These are phyloP conservation scores for Myotis davidii DNA, from an alignment of 2,113 vertebrate species.

Conservation along the genomic window DNA sequence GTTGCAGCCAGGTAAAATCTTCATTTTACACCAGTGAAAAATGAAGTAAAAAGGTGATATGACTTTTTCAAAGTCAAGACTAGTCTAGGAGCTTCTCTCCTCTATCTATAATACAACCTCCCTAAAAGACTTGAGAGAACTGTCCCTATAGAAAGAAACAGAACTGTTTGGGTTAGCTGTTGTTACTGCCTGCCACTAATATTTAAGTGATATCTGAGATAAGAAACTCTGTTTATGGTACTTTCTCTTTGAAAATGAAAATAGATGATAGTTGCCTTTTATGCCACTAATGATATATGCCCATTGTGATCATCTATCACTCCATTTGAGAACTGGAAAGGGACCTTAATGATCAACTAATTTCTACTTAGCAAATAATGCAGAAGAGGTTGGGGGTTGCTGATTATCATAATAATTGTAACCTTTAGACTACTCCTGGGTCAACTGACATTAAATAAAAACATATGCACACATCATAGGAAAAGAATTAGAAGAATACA, in stretches of 20 bases:
- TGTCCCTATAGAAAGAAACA: not conserved
- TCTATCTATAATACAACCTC: not conserved
- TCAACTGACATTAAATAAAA: conserved; percentile 31
- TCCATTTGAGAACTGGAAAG: not conserved
- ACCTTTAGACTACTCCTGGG: not conserved
- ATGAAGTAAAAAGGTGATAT: not conserved
- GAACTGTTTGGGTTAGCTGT: not conserved
- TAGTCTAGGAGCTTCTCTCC: not conserved
- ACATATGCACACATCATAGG: not conserved
- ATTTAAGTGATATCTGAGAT: conserved; percentile 4
- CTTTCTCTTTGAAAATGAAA: conserved; percentile 50
- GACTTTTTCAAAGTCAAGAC: not conserved
- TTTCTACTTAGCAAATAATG: not conserved
- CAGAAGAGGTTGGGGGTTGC: not conserved
- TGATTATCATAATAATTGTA: not conserved
- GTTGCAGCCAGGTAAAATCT: not conserved
- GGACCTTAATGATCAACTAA: not conserved
- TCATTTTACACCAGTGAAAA: not conserved
- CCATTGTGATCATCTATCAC: not conserved
- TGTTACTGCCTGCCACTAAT: not conserved
- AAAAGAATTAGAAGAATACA: conserved; percentile 30
- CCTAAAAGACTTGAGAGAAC: not conserved
- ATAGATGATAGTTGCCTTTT: conserved; percentile 27
- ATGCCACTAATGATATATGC: not conserved
- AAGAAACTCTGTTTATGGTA: conserved; percentile 1